Evolutionary conservation across 2,797 vertebrate genomes (phyloP).

Genomic region (Microtus obscurus): DNA sequence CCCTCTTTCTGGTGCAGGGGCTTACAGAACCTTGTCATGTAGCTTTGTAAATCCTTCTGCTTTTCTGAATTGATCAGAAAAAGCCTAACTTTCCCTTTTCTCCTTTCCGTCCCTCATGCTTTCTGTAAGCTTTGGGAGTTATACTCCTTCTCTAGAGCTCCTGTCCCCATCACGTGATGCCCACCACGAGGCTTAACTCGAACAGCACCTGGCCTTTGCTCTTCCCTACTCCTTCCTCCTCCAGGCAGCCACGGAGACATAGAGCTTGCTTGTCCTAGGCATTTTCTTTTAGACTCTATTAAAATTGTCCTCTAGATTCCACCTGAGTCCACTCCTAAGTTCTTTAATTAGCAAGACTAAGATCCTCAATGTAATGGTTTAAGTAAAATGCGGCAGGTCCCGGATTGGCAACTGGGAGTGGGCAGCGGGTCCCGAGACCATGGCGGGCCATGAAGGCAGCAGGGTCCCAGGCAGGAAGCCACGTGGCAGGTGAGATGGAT

Average conservation of each 20-base stretch:
- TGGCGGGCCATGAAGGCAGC: no score
- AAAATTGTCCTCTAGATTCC: neutral
- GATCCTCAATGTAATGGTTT: neutral
- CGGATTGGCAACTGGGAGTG: no score
- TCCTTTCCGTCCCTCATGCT: neutral
- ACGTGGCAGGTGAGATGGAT: no score
- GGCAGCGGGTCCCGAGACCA: no score
- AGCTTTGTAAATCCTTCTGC: neutral
- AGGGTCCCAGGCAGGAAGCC: no score
- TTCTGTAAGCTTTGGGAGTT: neutral
- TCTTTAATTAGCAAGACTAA: neutral
- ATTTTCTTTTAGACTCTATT: neutral
- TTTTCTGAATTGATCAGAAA: neutral
- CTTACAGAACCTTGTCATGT: neutral
- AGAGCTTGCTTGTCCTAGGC: neutral
- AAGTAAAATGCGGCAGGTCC: no score
- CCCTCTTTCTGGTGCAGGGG: neutral
- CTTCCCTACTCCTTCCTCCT: neutral
- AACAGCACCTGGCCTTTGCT: neutral
- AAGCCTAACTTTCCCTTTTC: neutral
- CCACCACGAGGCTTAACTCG: neutral
- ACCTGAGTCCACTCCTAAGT: neutral
- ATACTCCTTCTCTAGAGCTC: neutral
- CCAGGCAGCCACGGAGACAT: neutral
- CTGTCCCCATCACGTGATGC: neutral